phyloP scores from a whole-genome alignment of 2,113 vertebrate genomes.

The Agapornis roseicollis region DNA sequence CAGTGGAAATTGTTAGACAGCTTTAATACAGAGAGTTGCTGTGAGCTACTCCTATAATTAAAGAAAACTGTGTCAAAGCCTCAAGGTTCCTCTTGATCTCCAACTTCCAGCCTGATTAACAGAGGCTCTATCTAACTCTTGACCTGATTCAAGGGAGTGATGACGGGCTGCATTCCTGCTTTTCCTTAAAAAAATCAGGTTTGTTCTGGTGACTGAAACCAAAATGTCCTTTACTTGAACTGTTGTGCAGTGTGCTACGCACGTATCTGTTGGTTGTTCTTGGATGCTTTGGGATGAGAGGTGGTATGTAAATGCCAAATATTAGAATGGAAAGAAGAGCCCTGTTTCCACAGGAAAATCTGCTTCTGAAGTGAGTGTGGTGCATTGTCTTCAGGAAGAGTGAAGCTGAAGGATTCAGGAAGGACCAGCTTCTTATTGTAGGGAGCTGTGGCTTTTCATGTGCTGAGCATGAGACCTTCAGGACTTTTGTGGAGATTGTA shows the following conservation, averaged over 20 bases:
- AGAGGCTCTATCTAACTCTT: not conserved
- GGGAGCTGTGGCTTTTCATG: not conserved
- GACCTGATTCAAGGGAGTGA: not conserved
- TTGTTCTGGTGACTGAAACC: not conserved
- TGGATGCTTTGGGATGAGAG: constrained; percentile 9
- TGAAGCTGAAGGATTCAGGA: not conserved
- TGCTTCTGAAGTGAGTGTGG: not conserved
- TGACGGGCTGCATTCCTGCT: not conserved
- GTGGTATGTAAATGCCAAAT: not conserved
- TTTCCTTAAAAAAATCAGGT: not conserved
- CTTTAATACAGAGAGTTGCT: not conserved
- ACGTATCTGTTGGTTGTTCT: not conserved
- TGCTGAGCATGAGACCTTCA: not conserved
- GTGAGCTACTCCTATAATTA: not conserved
- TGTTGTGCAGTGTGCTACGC: not conserved
- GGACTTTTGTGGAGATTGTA: not conserved
- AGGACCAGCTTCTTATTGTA: not conserved
- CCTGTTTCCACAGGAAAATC: not conserved
- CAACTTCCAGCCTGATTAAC: not conserved
- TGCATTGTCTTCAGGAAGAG: not conserved
- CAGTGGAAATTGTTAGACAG: not conserved
- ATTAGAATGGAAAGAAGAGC: not conserved
- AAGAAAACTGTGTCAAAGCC: not conserved
- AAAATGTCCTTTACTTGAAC: not conserved
- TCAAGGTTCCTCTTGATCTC: not conserved